Conservation (phyloP, 2,113 vertebrate species). For the Podilymbus podiceps region DNA sequence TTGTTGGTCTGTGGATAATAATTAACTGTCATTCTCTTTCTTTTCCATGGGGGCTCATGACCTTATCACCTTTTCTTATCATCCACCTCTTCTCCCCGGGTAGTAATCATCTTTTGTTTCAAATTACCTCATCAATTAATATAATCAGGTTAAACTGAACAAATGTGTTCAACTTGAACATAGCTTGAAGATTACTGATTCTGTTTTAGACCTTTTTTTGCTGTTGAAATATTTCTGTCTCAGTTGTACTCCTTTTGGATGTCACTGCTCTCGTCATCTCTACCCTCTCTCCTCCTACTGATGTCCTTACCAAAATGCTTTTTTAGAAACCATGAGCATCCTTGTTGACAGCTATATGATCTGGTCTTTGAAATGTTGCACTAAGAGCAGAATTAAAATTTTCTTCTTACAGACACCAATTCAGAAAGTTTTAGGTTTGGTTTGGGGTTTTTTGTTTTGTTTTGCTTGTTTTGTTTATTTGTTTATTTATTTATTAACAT, state of each 20-base stretch:
- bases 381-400: not conserved
- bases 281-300: not conserved
- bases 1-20: not conserved
- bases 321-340: not conserved
- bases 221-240: not conserved
- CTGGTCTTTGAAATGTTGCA: not conserved
- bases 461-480: not conserved
- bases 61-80: not conserved
- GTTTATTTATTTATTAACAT: not conserved
- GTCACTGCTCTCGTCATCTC: not conserved
- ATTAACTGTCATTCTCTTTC: not conserved
- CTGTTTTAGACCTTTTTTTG: not conserved
- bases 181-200: not conserved
- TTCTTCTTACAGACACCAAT: not conserved
- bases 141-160: not conserved
- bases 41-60: not conserved
- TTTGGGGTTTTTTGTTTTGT: accelerated
- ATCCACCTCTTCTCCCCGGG: not conserved
- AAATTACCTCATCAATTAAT: not conserved
- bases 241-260: not conserved
- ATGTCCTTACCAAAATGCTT: not conserved
- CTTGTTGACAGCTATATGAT: not conserved
- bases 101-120: not conserved
- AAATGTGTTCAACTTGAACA: not conserved
- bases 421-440: not conserved